These are phyloP conservation scores for Heteromyza rotundicornis DNA, from an alignment of 2,888 invertebrate species.

Conservation along the genomic window DNA sequence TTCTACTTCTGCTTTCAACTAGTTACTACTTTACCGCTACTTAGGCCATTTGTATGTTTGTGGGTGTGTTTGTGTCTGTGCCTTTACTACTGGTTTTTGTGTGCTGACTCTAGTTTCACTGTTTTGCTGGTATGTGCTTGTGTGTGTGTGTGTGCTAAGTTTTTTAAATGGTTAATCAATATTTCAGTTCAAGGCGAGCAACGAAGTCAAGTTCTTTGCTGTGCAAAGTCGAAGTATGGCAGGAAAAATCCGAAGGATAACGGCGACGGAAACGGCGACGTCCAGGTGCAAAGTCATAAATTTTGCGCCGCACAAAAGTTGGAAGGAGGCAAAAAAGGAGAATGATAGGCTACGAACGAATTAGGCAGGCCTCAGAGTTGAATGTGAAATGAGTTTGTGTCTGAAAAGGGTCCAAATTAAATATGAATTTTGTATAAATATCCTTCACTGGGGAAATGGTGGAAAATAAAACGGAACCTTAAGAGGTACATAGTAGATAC, in stretches of 20 bases:
- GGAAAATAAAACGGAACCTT: too few relatives aligned
- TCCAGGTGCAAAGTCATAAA: slow-evolving; percentile 18
- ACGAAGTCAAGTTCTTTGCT: slow-evolving; percentile 38
- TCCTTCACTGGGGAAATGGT: too few relatives aligned
- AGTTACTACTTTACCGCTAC: neutral
- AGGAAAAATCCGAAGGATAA: neutral
- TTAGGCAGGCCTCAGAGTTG: too few relatives aligned
- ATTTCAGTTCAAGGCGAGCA: slow-evolving; percentile 41
- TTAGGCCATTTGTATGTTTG: slow-evolving; percentile 2
- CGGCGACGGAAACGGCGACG: neutral
- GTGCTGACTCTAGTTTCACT: too few relatives aligned
- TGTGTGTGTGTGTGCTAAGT: neutral
- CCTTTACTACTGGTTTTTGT: too few relatives aligned
- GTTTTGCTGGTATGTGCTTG: too few relatives aligned
- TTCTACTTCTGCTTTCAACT: neutral
- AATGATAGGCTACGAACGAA: too few relatives aligned
- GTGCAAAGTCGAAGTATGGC: neutral
- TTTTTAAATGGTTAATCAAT: slow-evolving; percentile 41
- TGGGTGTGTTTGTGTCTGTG: neutral
- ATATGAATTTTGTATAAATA: too few relatives aligned
- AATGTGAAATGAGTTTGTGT: too few relatives aligned
- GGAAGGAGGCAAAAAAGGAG: too few relatives aligned
- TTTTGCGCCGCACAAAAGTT: neutral
- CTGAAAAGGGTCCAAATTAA: too few relatives aligned
- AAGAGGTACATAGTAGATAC: too few relatives aligned